phyloP scores from a whole-genome alignment of 2,797 vertebrate species.

The Lycodopsis pacificus region DNA sequence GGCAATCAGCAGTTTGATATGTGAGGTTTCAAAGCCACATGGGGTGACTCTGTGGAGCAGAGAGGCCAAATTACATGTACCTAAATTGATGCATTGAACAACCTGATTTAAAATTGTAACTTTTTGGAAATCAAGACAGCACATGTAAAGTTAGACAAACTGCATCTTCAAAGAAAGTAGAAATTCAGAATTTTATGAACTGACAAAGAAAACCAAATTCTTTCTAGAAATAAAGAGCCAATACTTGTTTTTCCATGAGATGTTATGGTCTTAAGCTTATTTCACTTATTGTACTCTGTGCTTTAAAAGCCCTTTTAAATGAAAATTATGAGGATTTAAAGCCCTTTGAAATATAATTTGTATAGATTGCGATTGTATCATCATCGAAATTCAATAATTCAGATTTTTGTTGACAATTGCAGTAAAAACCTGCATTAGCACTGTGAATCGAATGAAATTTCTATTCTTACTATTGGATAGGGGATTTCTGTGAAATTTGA shows the following conservation, averaged over 20 bases:
- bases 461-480: no score
- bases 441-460: no score
- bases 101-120: background rate
- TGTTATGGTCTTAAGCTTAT: background rate
- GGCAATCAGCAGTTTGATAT: slow-evolving; percentile 8
- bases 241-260: background rate
- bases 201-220: background rate
- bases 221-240: background rate
- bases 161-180: background rate
- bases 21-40: slow-evolving; percentile 12
- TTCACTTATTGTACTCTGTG: background rate
- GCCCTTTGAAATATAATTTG: background rate
- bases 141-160: background rate
- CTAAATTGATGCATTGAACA: background rate
- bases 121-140: slow-evolving; percentile 4
- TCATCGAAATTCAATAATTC: background rate
- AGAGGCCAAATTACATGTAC: background rate
- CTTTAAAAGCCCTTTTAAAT: background rate
- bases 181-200: no score
- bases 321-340: background rate
- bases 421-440: no score
- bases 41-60: background rate
- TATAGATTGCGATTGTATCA: background rate
- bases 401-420: background rate
- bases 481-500: background rate